Evolutionary conservation across 2,113 vertebrate genomes (phyloP).

Genomic region (Asarcornis scutulata): DNA sequence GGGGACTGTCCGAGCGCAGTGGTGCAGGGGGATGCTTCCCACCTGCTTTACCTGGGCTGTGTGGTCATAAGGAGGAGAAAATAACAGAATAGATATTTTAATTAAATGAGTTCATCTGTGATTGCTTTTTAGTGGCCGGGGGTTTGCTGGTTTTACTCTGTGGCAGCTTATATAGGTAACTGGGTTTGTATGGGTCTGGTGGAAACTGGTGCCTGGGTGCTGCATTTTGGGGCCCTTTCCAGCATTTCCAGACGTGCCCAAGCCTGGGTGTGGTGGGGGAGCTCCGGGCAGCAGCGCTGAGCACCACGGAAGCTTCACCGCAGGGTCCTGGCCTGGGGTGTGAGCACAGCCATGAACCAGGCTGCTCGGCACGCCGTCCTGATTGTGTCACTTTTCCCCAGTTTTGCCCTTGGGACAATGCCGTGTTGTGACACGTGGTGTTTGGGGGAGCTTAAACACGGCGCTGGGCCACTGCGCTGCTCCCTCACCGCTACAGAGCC

Average conservation of each 20-base stretch:
- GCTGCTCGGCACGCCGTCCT: rapidly evolving
- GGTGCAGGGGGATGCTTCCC: background rate
- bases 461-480: rapidly evolving
- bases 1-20: background rate
- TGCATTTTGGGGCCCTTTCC: background rate
- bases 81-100: background rate
- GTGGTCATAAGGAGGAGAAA: background rate
- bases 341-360: background rate
- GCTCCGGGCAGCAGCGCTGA: background rate
- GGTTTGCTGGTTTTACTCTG: background rate
- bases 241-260: background rate
- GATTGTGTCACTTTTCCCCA: background rate
- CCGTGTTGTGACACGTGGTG: background rate
- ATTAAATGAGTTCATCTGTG: background rate
- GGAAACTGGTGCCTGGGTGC: background rate
- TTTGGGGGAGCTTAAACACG: rapidly evolving
- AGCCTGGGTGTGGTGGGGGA: background rate
- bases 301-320: background rate
- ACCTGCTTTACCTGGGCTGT: background rate
- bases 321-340: background rate
- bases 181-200: rapidly evolving
- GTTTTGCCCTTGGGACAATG: background rate
- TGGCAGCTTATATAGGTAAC: background rate
- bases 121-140: background rate
- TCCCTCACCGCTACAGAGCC: rapidly evolving